These are phyloP conservation scores for Anoura caudifer DNA, from an alignment of 2,113 vertebrate species.

Conservation along the genomic window DNA sequence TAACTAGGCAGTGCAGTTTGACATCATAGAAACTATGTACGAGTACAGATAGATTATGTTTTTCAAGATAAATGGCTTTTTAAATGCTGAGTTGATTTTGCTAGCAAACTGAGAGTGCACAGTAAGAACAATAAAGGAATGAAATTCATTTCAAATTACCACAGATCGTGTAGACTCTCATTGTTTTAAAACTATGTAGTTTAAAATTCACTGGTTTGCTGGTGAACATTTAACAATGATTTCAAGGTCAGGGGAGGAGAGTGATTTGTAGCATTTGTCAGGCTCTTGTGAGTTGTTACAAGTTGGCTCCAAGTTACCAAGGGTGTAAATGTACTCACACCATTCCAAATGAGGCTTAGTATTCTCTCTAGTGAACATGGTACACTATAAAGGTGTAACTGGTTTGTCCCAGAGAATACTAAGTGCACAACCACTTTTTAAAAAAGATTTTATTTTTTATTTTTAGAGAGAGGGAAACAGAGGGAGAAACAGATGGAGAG, in stretches of 20 bases:
- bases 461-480: no score
- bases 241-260: background rate
- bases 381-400: background rate
- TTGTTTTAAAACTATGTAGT: background rate
- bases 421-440: background rate
- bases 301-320: background rate
- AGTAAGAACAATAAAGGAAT: background rate
- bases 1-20: background rate
- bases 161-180: background rate
- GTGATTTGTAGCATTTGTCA: background rate
- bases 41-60: background rate
- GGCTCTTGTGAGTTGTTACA: background rate
- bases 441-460: no score
- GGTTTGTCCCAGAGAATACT: background rate
- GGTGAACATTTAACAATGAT: background rate
- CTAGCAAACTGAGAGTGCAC: background rate
- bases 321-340: background rate
- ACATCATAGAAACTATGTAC: background rate
- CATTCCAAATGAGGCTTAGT: background rate
- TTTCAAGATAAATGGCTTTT: background rate
- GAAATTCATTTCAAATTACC: background rate
- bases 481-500: no score
- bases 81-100: background rate
- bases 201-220: background rate
- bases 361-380: background rate